Base-by-base conservation (phyloP, 2,888 invertebrate species). In the Tenthredo mesomela region DNA sequence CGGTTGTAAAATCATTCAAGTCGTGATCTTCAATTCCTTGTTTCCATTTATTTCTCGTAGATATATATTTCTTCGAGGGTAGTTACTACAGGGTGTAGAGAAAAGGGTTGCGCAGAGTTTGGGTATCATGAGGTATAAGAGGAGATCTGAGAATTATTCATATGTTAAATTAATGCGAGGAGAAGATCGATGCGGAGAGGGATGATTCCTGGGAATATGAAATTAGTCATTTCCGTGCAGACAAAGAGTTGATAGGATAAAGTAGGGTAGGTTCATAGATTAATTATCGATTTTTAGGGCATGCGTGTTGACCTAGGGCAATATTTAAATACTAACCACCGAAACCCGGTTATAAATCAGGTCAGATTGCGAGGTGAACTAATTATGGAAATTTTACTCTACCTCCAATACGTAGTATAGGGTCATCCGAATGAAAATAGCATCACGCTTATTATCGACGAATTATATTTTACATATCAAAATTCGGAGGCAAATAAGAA, bases 301-400 rank as follows among this genome's bases (percentile, higher is more conserved):
- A 85, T 89, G 89, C 90, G 90, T 89, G 90, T 86, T 88, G 88
- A 87, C 89, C 88, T 65, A 87, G 85, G 90, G 90, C 89, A 87
- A 90, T 89, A 86, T 89, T 90, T 89, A 90, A 88, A 89, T 89
- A 89, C 87, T 88, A 89, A 89, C 88, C 87, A 61, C 77, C 58
- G 61, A 80, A 80, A 12, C 65, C 84, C 47, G 40, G 78, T 78
- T 80, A 84, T 75, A 84, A 77, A 80, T 80, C 80, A 80, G 80
- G 58, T 50, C 50, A 43, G 43, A 65, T 50, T 80, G 61, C 50
- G 71, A 37, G 61, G 80, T 80, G 40, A 84, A 67, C 84, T 80
- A 84, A 84, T 84, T 80, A 84, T 84, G 84, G 21, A 65, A 84
- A 84, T 84, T 61, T 40, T 40, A n/a, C 15, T 4, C 47, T 10